Conservation (phyloP, 2,888 invertebrate species). For the Amaurobius ferox region DNA sequence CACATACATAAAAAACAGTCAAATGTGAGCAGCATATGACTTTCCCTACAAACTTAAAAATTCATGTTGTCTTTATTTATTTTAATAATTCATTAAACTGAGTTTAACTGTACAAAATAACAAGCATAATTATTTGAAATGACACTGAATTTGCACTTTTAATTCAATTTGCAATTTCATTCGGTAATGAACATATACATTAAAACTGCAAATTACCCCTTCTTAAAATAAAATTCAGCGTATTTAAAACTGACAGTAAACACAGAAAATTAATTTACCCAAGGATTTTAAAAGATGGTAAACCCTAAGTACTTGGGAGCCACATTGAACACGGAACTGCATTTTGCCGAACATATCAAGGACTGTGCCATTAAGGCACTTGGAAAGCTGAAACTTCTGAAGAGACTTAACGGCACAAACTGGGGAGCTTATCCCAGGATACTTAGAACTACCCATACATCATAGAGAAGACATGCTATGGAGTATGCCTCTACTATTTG, state of each 20-base stretch:
- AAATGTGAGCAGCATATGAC: too few relatives aligned
- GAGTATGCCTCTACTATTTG: background rate
- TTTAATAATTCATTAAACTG: too few relatives aligned
- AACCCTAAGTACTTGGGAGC: constrained; percentile 1
- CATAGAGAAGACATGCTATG: background rate
- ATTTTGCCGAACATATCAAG: constrained; percentile 7
- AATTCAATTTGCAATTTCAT: too few relatives aligned
- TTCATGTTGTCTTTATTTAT: too few relatives aligned
- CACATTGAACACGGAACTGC: background rate
- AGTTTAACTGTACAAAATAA: too few relatives aligned
- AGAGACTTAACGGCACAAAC: background rate
- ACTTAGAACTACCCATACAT: constrained; percentile 1
- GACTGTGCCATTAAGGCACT: constrained; percentile 18
- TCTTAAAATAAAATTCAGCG: too few relatives aligned
- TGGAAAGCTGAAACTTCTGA: background rate
- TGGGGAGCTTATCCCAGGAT: constrained; percentile 7
- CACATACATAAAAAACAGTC: too few relatives aligned
- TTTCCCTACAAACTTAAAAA: too few relatives aligned
- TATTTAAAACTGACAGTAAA: background rate
- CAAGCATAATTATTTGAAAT: too few relatives aligned
- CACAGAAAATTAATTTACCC: background rate
- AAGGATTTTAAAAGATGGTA: background rate
- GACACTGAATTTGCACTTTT: too few relatives aligned
- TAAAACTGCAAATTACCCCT: too few relatives aligned
- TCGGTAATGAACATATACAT: too few relatives aligned